phyloP scores from a whole-genome alignment of 2,797 vertebrate species.

The Poecile montanus region DNA sequence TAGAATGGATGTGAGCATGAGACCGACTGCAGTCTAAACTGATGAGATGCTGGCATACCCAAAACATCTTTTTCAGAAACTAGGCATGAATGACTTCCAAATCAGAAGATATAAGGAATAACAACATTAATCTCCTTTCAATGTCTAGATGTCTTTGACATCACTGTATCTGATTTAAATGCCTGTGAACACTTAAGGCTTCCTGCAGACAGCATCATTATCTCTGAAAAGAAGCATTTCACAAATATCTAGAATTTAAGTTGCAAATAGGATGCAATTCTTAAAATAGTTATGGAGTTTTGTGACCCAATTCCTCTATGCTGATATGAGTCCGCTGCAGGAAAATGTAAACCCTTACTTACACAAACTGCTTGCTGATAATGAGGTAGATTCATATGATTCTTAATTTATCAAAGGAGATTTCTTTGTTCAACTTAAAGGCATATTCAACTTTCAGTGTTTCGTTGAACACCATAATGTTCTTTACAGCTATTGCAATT shows the following conservation, averaged over 20 bases:
- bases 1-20: conserved; percentile 47
- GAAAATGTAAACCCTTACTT: neutral
- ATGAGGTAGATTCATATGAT: neutral
- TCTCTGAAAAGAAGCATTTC: neutral
- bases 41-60: neutral
- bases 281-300: neutral
- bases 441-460: neutral
- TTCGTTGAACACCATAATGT: neutral
- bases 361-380: neutral
- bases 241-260: neutral
- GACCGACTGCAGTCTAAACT: neutral
- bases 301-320: neutral
- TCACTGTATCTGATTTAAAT: neutral
- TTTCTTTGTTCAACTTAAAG: neutral
- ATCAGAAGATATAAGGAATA: neutral
- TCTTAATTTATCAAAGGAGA: neutral
- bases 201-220: neutral
- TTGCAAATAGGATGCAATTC: neutral
- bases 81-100: neutral
- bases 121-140: neutral
- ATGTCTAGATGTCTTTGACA: neutral
- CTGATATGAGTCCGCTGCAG: neutral
- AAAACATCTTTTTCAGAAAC: neutral
- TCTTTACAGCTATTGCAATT: neutral
- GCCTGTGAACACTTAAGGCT: neutral